phyloP scores from a whole-genome alignment of 2,888 invertebrate genomes.

The Brachypalpus laphriformis region DNA sequence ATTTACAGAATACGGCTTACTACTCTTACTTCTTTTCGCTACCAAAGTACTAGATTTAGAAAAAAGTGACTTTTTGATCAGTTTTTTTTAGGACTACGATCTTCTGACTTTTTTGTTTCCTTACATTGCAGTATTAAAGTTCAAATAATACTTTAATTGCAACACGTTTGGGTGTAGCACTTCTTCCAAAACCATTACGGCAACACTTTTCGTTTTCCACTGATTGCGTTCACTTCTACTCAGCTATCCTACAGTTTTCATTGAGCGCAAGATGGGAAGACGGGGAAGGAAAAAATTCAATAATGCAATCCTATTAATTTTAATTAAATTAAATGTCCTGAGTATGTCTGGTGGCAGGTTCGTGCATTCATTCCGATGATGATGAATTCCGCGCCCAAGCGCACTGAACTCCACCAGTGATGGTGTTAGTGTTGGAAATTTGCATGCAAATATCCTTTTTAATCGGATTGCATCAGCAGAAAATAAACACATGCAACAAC shows the following conservation, averaged over 20 bases:
- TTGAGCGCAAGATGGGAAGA: background rate
- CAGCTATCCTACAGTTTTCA: background rate
- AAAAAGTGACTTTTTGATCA: too few species aligned
- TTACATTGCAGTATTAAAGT: too few species aligned
- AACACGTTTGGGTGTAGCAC: too few species aligned
- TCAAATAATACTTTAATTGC: too few species aligned
- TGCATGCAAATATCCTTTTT: conserved; percentile 71
- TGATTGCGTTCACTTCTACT: conserved; percentile 42
- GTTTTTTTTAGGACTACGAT: too few species aligned
- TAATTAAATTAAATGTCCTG: conserved; percentile 68
- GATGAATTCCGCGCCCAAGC: conserved; percentile 60
- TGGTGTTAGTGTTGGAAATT: conserved; percentile 45
- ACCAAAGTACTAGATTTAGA: too few species aligned
- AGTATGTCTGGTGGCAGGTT: conserved; percentile 48
- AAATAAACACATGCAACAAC: conserved; percentile 52
- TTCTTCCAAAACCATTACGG: too few species aligned
- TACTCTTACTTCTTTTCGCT: too few species aligned
- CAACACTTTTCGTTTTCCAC: background rate
- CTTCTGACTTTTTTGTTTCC: too few species aligned
- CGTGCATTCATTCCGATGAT: conserved; percentile 58
- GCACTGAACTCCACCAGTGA: background rate
- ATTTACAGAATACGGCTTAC: too few species aligned
- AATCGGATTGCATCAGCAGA: conserved; percentile 68
- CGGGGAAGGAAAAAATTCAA: conserved; percentile 46
- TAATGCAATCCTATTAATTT: conserved; percentile 73